phyloP scores from a whole-genome alignment of 37 sponge, comb jelly and placozoan species.

The Dysidea cf. avara region DNA sequence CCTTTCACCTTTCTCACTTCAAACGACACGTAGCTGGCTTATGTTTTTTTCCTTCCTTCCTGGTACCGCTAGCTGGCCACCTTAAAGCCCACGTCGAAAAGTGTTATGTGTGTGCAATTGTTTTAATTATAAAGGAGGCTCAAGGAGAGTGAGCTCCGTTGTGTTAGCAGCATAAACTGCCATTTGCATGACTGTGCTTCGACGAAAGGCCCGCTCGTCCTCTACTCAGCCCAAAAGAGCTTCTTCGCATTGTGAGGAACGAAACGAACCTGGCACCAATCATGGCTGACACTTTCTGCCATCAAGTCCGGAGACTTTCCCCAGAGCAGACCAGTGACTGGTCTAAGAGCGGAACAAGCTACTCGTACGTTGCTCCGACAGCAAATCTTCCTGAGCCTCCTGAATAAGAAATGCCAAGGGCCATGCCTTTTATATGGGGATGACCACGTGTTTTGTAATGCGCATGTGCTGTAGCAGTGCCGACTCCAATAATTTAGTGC shows the following conservation, averaged over 20 bases:
- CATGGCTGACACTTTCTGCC: constrained; percentile 82
- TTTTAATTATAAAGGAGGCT: constrained; percentile 45
- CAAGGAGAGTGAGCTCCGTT: constrained; percentile 88
- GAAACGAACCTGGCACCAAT: constrained; percentile 47
- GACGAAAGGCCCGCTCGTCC: constrained; percentile 53
- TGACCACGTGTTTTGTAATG: constrained; percentile 10
- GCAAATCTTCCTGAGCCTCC: constrained; percentile 69
- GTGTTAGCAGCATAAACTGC: constrained; percentile 70
- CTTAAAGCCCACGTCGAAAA: too few relatives aligned
- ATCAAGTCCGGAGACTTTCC: constrained; percentile 92
- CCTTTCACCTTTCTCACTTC: too few relatives aligned
- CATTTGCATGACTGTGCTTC: constrained; percentile 86
- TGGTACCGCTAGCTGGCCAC: too few relatives aligned
- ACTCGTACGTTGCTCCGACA: constrained; percentile 59
- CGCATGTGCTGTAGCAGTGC: not conserved
- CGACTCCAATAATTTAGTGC: too few relatives aligned
- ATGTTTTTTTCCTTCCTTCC: too few relatives aligned
- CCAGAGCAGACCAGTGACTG: constrained; percentile 70
- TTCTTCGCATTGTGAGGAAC: constrained; percentile 49
- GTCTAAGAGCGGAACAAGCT: constrained; percentile 11
- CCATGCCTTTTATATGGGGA: constrained; percentile 15
- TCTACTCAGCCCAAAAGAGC: constrained; percentile 68
- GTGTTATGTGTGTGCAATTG: not conserved
- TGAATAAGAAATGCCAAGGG: not conserved
- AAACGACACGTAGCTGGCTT: too few relatives aligned